A percentile compares a stretch with the other conserved stretches of the same genome.
phyloP scores from a whole-genome alignment of 2,797 vertebrate genomes.

The Dendrocincla fuliginosa region DNA sequence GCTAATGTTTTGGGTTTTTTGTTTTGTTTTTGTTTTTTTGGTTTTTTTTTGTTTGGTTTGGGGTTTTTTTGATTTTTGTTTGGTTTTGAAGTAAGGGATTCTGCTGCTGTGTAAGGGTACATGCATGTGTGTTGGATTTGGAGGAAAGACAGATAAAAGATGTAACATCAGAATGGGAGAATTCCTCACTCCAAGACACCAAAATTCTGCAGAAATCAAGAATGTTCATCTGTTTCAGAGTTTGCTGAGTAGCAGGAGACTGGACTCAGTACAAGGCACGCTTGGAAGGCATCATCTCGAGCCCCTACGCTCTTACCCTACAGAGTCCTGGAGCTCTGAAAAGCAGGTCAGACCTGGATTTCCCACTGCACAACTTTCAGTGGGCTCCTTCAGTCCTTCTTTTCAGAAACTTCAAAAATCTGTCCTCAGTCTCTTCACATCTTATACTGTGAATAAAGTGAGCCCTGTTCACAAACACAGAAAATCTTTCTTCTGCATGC shows the following conservation, averaged over 20 bases:
- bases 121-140: accelerated
- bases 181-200: neutral
- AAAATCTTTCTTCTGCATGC: neutral
- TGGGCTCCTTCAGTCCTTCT: neutral
- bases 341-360: neutral
- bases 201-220: neutral
- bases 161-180: neutral
- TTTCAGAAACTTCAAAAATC: neutral
- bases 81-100: neutral
- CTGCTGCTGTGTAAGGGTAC: neutral
- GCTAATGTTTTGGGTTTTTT: neutral
- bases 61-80: too few relatives aligned
- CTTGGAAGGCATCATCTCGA: neutral
- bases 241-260: neutral
- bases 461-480: neutral
- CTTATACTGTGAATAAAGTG: neutral
- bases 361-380: neutral
- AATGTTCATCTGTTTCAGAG: neutral
- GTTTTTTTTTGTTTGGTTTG: too few relatives aligned
- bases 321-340: neutral
- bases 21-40: too few relatives aligned
- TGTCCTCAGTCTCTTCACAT: neutral
- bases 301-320: neutral
- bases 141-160: neutral
- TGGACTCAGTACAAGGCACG: neutral